These are phyloP conservation scores for Ophion costatus DNA, from an alignment of 2,888 invertebrate genomes.

Conservation along the genomic window DNA sequence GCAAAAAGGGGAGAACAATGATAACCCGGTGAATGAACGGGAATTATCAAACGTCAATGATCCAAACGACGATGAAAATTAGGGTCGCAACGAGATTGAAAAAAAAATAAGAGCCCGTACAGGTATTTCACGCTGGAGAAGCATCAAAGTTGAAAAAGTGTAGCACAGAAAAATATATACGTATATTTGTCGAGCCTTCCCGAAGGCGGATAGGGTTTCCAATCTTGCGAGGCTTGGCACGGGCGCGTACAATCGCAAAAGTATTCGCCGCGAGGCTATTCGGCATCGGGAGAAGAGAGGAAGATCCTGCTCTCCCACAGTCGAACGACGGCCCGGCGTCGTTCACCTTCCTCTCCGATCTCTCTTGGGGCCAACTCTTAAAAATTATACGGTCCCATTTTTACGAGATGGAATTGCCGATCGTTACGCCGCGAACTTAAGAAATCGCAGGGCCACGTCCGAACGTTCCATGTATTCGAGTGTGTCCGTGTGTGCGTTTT, in stretches of 20 bases:
- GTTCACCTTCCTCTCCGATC: conserved; percentile 41
- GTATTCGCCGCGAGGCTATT: conserved; percentile 49
- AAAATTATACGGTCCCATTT: conserved; percentile 70
- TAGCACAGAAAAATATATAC: neutral
- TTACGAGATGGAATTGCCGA: conserved; percentile 69
- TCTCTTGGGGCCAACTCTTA: conserved; percentile 55
- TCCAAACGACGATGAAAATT: neutral
- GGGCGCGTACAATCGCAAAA: conserved; percentile 27
- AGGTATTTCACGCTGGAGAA: neutral
- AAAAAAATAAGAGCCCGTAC: neutral
- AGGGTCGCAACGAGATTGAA: neutral
- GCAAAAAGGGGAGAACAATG: neutral
- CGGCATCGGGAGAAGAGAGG: conserved; percentile 9
- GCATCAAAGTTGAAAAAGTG: conserved; percentile 9
- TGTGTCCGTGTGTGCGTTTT: neutral
- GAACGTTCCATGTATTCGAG: conserved; percentile 12
- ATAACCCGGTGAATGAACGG: neutral
- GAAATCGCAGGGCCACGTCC: conserved; percentile 54
- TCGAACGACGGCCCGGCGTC: conserved; percentile 40
- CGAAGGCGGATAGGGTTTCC: conserved; percentile 29
- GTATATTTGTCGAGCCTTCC: conserved; percentile 1
- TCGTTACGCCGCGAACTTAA: conserved; percentile 66
- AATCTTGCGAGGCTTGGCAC: conserved; percentile 18
- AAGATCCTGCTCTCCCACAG: conserved; percentile 20
- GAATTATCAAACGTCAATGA: neutral